A percentile compares a stretch with the other conserved stretches of the same genome.
Evolutionary conservation across 2,113 vertebrate genomes (phyloP).

Genomic region (Bambusicola thoracicus): DNA sequence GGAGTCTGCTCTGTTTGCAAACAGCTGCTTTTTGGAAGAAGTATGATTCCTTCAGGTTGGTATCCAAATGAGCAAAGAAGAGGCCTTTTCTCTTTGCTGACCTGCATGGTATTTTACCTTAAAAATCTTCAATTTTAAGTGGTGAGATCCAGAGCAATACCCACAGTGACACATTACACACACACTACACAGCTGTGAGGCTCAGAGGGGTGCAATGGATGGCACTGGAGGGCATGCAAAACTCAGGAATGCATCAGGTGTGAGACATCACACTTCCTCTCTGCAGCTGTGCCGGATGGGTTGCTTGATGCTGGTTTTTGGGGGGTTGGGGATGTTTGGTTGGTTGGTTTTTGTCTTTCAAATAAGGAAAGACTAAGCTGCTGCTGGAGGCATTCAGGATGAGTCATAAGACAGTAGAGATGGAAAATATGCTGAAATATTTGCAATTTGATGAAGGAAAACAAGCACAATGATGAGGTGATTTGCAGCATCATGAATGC

Average conservation of each 20-base stretch:
- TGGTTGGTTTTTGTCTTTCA: not conserved
- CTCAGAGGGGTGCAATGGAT: not conserved
- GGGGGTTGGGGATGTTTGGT: not conserved
- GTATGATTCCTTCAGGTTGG: not conserved
- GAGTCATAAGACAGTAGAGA: not conserved
- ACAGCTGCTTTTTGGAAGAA: not conserved
- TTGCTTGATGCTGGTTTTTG: not conserved
- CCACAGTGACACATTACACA: not conserved
- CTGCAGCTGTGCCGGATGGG: not conserved
- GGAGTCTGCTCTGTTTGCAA: not conserved
- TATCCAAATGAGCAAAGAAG: slow-evolving; percentile 7
- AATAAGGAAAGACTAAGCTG: not conserved
- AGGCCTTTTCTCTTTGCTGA: slow-evolving; percentile 6
- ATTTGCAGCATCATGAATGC: not conserved
- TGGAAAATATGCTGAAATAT: not conserved
- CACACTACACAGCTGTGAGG: not conserved
- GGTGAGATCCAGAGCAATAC: not conserved
- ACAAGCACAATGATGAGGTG: not conserved
- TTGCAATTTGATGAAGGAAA: not conserved
- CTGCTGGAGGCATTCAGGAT: not conserved
- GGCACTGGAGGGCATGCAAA: not conserved
- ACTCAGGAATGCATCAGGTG: not conserved
- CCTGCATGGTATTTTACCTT: slow-evolving; percentile 17
- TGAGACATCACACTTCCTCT: not conserved
- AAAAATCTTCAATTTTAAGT: not conserved